Base-by-base conservation (phyloP, 1,140 invertebrate species). In the Drosophila athabasca region DNA sequence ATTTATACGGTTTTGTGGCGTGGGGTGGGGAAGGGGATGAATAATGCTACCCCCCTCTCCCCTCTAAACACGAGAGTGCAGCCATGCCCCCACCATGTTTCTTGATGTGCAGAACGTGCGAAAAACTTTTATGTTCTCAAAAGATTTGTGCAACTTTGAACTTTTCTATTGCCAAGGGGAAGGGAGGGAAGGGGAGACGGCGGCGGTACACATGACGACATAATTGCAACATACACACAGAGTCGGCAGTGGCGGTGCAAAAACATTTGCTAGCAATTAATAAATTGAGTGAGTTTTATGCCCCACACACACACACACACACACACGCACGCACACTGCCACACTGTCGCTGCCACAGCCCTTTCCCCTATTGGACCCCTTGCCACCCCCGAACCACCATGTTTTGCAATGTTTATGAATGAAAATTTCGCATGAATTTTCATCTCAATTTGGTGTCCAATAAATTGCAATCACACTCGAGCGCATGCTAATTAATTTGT, bases 381-480 rank as follows among this genome's bases (percentile, higher is more conserved):
- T 46, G 17, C 6, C 29, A 11, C 26, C 53, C 24, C 44, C 19
- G 8, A n/a, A 3, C 26, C 29, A 2, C 11, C 17, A 19, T 60
- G 45, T 62, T 80, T 68, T 79, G 49, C 69, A 67, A 84, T 80
- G 74, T 83, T 87, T 83, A 88, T 87, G 82, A 87, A 87, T 87
- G 82, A 84, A 87, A 74, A 72, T 74, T 13, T 39, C 35, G 35
- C 35, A 51, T 41, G 59, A 52, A 72, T 72, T 69, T 54, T 62
- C 83, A 41, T 88, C 74, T 82, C 82, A 82, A 85, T 85, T 39
- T 73, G 83, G 76, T 88, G 84, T 88, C 83, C 76, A 83, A 88
- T 88, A 88, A 88, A 88, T 88, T 88, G 83, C 79, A 83, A 88
- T 88, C 79, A 88, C 83, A 88, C 83, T 88, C 78, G 62, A 52